phyloP scores from a whole-genome alignment of 2,797 vertebrate genomes.

The Chiroxiphia lanceolata region DNA sequence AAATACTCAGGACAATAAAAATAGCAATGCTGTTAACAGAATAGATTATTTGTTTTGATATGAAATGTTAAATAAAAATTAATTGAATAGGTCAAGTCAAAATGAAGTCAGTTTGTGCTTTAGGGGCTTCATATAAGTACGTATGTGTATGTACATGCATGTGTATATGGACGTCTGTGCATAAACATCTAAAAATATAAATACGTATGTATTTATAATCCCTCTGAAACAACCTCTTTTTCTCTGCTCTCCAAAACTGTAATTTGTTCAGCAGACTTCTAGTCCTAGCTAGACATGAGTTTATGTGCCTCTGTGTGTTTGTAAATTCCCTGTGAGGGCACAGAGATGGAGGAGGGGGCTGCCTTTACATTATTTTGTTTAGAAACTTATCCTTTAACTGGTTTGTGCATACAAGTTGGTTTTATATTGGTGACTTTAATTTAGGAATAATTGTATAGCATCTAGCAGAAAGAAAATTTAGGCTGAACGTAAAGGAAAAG shows the following conservation, averaged over 20 bases:
- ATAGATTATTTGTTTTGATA: slow-evolving; percentile 30
- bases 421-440: not conserved
- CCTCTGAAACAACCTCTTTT: not conserved
- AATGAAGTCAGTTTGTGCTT: slow-evolving; percentile 20
- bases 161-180: not conserved
- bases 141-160: not conserved
- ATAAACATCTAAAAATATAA: not conserved
- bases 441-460: not conserved
- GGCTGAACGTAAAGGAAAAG: not conserved
- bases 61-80: slow-evolving; percentile 10
- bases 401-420: not conserved
- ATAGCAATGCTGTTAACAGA: not conserved
- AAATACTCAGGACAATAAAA: not conserved
- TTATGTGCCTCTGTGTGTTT: not conserved
- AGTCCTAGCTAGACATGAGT: not conserved
- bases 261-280: not conserved
- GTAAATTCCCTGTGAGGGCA: not conserved
- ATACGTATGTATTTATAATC: not conserved
- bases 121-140: not conserved
- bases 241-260: not conserved
- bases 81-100: not conserved
- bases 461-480: not conserved
- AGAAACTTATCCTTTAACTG: not conserved
- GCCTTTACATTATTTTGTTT: not conserved
- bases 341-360: not conserved